Conservation (phyloP, 1,140 invertebrate species). For the Drosophila equinoxialis region DNA sequence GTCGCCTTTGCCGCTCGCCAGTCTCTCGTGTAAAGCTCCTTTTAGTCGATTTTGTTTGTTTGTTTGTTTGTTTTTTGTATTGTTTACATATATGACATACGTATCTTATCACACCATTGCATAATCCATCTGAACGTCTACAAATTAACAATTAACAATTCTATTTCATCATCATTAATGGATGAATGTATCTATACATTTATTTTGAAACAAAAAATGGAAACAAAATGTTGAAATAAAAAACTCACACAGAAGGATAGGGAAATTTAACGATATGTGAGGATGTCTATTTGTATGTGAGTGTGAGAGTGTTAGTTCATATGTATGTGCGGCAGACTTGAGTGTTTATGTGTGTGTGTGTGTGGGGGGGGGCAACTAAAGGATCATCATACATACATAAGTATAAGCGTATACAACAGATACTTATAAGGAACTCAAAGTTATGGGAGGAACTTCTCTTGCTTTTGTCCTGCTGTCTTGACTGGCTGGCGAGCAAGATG, state of each 20-base stretch:
- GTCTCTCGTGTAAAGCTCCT: conserved; percentile 40
- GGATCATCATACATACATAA: neutral
- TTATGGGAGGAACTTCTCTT: conserved; percentile 4
- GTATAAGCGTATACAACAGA: neutral
- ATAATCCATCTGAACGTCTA: conserved; percentile 34
- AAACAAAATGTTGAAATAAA: neutral
- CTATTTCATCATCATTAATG: neutral
- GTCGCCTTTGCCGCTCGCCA: conserved; percentile 7
- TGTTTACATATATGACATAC: neutral
- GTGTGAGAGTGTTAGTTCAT: neutral
- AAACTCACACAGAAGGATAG: conserved; percentile 9
- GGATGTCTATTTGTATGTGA: conserved; percentile 14
- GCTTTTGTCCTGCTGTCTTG: neutral
- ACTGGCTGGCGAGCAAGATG: conserved; percentile 1
- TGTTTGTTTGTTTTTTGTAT: neutral
- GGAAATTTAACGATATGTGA: conserved; percentile 39
- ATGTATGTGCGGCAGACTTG: neutral
- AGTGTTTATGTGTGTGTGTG: conserved; percentile 15
- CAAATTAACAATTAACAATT: conserved; percentile 15
- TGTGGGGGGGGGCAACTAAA: conserved; percentile 18
- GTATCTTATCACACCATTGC: conserved; percentile 52
- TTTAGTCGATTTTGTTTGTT: conserved; percentile 6
- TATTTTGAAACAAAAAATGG: conserved; percentile 10
- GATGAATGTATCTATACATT: conserved; percentile 24
- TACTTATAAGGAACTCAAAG: conserved; percentile 9